Evolutionary conservation across 2,888 invertebrate genomes (phyloP).

Genomic region (Thecophora atra): DNA sequence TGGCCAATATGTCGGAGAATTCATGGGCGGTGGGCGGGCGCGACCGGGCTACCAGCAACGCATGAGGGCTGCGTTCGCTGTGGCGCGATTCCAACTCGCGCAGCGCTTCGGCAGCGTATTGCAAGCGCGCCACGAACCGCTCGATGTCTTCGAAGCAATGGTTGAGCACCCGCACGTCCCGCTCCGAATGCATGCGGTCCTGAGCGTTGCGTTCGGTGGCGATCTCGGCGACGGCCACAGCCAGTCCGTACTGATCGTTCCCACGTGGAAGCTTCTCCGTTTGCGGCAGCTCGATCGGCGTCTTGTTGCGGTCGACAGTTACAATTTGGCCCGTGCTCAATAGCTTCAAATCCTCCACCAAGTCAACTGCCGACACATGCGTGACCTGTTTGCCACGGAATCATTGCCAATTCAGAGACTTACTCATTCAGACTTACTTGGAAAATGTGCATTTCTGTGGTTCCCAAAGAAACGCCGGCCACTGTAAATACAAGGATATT

Average conservation of each 20-base stretch:
- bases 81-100: slow-evolving; percentile 88
- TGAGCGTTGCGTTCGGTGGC: slow-evolving; percentile 80
- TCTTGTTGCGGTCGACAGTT: slow-evolving; percentile 66
- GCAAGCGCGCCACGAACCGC: slow-evolving; percentile 95
- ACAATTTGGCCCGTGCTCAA: slow-evolving; percentile 72
- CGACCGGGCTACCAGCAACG: slow-evolving; percentile 92
- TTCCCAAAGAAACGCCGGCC: slow-evolving; percentile 73
- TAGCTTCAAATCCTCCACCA: slow-evolving; percentile 84
- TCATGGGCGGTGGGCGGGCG: slow-evolving; percentile 95
- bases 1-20: slow-evolving; percentile 97
- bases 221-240: slow-evolving; percentile 63
- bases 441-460: slow-evolving; percentile 96
- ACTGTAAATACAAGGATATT: slow-evolving; percentile 98
- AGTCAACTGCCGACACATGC: slow-evolving; percentile 80
- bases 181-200: slow-evolving; percentile 93
- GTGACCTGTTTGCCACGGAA: slow-evolving; percentile 70
- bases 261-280: slow-evolving; percentile 48
- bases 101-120: slow-evolving; percentile 95
- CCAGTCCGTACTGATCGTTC: slow-evolving; percentile 61
- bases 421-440: slow-evolving; percentile 71
- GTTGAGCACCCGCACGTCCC: slow-evolving; percentile 93
- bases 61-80: slow-evolving; percentile 73
- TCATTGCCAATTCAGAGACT: background rate
- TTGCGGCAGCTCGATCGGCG: slow-evolving; percentile 52
- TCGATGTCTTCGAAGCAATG: slow-evolving; percentile 99